Evolutionary conservation across 2,888 invertebrate species (phyloP).

Genomic region (Cephonodes hylas): DNA sequence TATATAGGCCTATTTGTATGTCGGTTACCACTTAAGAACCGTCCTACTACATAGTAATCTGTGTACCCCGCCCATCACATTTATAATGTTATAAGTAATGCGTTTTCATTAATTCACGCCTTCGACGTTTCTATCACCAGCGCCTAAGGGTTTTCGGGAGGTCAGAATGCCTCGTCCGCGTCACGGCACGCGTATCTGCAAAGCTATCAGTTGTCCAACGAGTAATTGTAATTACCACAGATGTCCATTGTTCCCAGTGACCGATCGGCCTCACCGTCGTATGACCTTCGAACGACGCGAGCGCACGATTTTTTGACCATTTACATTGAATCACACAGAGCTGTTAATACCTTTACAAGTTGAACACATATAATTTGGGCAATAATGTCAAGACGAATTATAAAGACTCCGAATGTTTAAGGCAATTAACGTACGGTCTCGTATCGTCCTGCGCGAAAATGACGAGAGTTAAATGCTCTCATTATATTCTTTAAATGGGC

Average conservation of each 20-base stretch:
- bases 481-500: conserved; percentile 1
- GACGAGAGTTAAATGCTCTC: not conserved
- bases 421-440: conserved; percentile 7
- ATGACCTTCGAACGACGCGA: conserved; percentile 66
- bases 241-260: conserved; percentile 76
- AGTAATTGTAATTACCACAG: conserved; percentile 78
- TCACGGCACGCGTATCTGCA: conserved; percentile 36
- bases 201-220: conserved; percentile 68
- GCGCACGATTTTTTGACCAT: conserved; percentile 75
- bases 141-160: not conserved
- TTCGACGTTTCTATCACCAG: not conserved
- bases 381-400: conserved; percentile 17
- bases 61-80: not conserved
- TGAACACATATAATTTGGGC: conserved; percentile 10
- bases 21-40: too few species aligned
- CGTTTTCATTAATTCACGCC: not conserved
- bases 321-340: conserved; percentile 45
- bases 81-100: not conserved
- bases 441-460: conserved; percentile 8
- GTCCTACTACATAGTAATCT: too few species aligned
- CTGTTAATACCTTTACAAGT: conserved; percentile 25
- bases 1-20: too few species aligned
- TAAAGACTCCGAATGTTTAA: conserved; percentile 11
- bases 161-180: not conserved
- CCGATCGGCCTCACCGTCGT: conserved; percentile 66